Evolutionary conservation across 2,797 vertebrate species (phyloP), one percentile per base, ranked within the genome.

Genomic region (Odontamblyopus lacepedii): DNA sequence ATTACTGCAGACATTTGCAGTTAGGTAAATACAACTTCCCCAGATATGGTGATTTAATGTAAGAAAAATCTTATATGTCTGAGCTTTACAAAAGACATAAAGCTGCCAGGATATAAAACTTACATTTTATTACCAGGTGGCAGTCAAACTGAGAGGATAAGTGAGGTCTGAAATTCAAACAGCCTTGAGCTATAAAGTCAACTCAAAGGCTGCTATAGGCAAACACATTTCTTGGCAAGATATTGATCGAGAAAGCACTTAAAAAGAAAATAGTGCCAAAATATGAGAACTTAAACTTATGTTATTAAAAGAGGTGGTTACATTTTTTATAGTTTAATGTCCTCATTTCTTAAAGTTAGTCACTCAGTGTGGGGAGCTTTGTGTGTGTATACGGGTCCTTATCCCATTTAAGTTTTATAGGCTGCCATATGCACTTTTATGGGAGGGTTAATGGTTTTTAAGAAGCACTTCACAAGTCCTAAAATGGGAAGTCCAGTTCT

Each of bases 341-440:
- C 85, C 75, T 68, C 69, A 78, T 89, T 89, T 90, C 76, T 87
- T 64, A 78, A 82, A 85, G 79, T 84, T 50, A 70, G 82, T 78
- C 71, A 70, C 70, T 70, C 80, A 83, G 71, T 44, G 75, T 77
- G 0, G 38, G n/a, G 23, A 23, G 23, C n/a, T 53, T 19, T 59
- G 44, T 48, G 83, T 80, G 77, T 85, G 85, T 87, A 80, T 87
- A 78, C 81, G 51, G 79, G 80, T 72, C 82, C 64, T 57, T 62
- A 79, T 78, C 67, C 85, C 92, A 89, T 91, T 94, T 91, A 93
- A 87, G 69, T 83, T 94, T 94, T 93, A 94, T 92, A 89, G 90
- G 80, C 79, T 88, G 89, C 89, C 91, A 91, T 92, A 90, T 92
- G 92, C 81, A 88, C 87, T 92, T 95, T 94, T 93, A 95, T 91